Evolutionary conservation across 2,113 vertebrate genomes (phyloP).

Genomic region (Cephalopterus ornatus): DNA sequence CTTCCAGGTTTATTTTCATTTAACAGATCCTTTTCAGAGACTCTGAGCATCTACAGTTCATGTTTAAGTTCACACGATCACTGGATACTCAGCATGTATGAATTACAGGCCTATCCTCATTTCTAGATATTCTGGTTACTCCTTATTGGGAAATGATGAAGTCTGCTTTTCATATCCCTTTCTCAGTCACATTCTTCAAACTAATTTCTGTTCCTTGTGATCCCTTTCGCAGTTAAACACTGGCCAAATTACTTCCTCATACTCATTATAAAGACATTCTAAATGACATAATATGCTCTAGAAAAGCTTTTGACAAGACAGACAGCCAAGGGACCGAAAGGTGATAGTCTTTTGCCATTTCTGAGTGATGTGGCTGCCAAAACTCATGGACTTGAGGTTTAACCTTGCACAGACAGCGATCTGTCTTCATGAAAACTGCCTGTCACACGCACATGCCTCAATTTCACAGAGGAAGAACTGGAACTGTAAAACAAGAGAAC

Average conservation of each 20-base stretch:
- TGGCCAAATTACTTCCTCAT: background rate
- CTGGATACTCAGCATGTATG: background rate
- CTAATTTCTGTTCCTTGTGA: background rate
- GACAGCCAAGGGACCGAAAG: constrained; percentile 38
- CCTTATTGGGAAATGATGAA: background rate
- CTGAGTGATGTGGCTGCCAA: constrained; percentile 71
- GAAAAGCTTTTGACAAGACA: constrained; percentile 43
- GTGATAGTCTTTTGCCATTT: constrained; percentile 58
- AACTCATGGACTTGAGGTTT: constrained; percentile 64
- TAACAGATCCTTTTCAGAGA: background rate
- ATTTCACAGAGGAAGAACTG: constrained; percentile 71
- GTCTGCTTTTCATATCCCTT: background rate
- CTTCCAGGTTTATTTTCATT: background rate
- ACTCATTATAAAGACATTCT: background rate
- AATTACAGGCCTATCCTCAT: background rate
- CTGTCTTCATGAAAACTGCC: constrained; percentile 75
- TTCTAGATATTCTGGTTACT: background rate
- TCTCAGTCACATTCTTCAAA: background rate
- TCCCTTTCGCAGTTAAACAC: background rate
- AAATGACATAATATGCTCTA: background rate
- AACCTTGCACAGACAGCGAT: constrained; percentile 78
- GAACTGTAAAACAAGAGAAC: constrained; percentile 52
- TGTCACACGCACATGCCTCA: constrained; percentile 73
- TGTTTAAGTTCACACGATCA: background rate
- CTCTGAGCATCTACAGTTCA: background rate